Evolutionary conservation across 2,113 vertebrate genomes (phyloP).

Genomic region (Rhipidura dahli): DNA sequence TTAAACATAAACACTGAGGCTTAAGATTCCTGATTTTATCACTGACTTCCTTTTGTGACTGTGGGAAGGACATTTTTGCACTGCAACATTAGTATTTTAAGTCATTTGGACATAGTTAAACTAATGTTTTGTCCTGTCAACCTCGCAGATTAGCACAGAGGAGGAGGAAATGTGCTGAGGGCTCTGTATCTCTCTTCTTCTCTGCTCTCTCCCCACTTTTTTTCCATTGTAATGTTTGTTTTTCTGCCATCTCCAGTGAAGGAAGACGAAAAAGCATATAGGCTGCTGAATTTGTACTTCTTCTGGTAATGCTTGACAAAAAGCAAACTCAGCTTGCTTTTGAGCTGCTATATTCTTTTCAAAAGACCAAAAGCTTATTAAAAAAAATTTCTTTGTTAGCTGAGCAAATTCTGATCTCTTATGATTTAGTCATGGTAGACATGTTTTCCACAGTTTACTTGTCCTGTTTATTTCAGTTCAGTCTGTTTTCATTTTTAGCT

Average conservation of each 20-base stretch:
- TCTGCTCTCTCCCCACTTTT: accelerated
- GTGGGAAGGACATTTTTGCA: not conserved
- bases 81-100: not conserved
- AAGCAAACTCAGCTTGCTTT: not conserved
- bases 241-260: not conserved
- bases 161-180: not conserved
- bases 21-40: not conserved
- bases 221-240: accelerated
- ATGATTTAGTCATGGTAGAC: not conserved
- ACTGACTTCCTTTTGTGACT: not conserved
- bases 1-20: not conserved
- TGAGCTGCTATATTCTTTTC: not conserved
- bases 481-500: not conserved
- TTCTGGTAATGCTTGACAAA: not conserved
- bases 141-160: not conserved
- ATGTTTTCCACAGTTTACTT: not conserved
- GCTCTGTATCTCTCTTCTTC: not conserved
- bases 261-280: not conserved
- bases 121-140: not conserved
- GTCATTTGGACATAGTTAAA: not conserved
- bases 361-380: not conserved
- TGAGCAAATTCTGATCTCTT: not conserved
- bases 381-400: not conserved
- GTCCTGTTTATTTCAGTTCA: not conserved
- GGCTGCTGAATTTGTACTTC: not conserved